Base-by-base conservation (phyloP, 1,140 invertebrate species). In the Notospermus geniculatus region DNA sequence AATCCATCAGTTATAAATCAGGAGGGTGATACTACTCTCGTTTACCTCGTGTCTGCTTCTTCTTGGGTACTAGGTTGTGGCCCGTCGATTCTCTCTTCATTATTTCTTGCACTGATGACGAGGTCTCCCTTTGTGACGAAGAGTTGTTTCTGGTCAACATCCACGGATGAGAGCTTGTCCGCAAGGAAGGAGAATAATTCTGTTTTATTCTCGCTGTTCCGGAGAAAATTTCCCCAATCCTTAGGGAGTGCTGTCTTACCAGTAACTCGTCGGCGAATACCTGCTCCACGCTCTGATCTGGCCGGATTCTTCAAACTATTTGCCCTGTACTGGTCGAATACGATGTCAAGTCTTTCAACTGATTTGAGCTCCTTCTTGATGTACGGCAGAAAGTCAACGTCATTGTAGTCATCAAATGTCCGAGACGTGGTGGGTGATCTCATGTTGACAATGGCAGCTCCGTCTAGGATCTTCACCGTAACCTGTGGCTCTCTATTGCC, bases 171-270 rank as follows among this genome's bases (percentile, higher is more conserved):
- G 23, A 63, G 53, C 43, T 62, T 69, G 4, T 68, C 63, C 0
- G 63, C 64, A 27, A 70, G 59, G 43, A 72, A 64, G 29, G 67
- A n/a, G 32, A 69, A 69, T 4, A 67, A 65, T 28, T 71, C 66
- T 29, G 69, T 67, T 36, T 71, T 71, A 57, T 71, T 71, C 41
- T 27, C 46, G n/a, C 32, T 28, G 30, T 69, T 57, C 43, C 61
- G 11, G 23, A 71, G 60, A 43, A 71, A 72, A 57, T 39, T 67
- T 52, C 30, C 1, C 64, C 67, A 70, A 23, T 67, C 61, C 43
- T 1, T 1, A 45, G 67, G 63, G 7, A 36, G 45, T 19, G 69
- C 67, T 13, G 32, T 57, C 32, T 28, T 62, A 25, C 25, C 29
- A 45, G 64, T 69, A 22, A 71, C 56, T 43, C 69, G 67, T 22